These are phyloP conservation scores for Suricata suricatta DNA, from an alignment of 2,113 vertebrate genomes.

Conservation along the genomic window DNA sequence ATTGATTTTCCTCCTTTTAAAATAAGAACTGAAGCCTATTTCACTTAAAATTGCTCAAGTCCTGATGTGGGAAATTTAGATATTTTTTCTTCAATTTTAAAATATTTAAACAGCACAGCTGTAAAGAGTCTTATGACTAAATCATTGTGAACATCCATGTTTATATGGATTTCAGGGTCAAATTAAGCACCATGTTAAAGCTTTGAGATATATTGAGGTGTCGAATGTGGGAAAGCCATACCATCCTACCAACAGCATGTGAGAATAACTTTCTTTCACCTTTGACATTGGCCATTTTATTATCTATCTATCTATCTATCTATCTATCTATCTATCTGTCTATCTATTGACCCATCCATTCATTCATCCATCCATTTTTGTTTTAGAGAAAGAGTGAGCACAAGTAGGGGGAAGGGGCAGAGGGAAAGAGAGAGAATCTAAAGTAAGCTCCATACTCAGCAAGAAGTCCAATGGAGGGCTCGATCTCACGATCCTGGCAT, in stretches of 20 bases:
- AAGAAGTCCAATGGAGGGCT: no score
- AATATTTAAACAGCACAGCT: background rate
- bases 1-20: background rate
- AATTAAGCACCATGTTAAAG: background rate
- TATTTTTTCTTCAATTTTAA: background rate
- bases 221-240: background rate
- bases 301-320: no score
- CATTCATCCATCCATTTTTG: no score
- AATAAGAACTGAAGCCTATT: background rate
- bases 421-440: no score
- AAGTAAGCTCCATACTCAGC: no score
- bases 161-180: background rate
- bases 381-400: no score
- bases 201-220: background rate
- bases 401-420: no score
- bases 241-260: background rate
- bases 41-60: conserved; percentile 1
- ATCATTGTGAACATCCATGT: background rate
- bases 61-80: background rate
- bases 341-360: no score
- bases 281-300: background rate
- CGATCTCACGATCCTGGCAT: no score
- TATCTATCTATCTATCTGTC: no score
- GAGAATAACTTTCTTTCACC: background rate
- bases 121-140: background rate